phyloP scores from a whole-genome alignment of 2,113 vertebrate genomes.

The Platichthys stellatus region DNA sequence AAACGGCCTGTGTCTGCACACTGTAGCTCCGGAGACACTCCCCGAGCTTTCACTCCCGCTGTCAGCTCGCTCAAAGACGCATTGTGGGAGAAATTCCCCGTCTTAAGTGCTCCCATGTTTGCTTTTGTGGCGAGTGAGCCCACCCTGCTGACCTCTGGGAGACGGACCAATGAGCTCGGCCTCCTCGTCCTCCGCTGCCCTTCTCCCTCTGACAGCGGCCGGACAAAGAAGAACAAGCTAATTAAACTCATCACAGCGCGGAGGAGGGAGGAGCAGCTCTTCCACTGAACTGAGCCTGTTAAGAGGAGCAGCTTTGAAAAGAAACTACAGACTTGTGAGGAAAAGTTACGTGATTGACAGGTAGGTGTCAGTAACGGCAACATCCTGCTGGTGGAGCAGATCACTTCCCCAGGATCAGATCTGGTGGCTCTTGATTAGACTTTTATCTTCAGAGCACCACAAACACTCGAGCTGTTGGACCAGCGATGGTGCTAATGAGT shows the following conservation, averaged over 20 bases:
- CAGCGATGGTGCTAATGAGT: constrained; percentile 61
- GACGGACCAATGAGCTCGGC: constrained; percentile 52
- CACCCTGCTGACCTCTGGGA: constrained; percentile 63
- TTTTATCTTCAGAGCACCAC: constrained; percentile 7
- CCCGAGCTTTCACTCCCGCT: constrained; percentile 26
- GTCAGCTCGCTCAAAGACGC: constrained; percentile 51
- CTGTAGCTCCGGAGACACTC: constrained; percentile 1
- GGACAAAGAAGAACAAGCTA: constrained; percentile 68
- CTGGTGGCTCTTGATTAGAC: constrained; percentile 20
- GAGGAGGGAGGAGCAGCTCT: not conserved
- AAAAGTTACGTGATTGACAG: not conserved
- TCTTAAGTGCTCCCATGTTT: constrained; percentile 67
- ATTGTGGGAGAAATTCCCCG: constrained; percentile 66
- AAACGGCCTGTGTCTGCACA: not conserved
- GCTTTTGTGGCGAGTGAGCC: constrained; percentile 65
- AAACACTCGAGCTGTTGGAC: constrained; percentile 42
- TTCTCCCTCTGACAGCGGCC: constrained; percentile 52
- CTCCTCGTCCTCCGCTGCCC: constrained; percentile 3
- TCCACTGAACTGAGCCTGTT: not conserved
- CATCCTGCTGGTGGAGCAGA: not conserved
- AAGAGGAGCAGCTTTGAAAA: not conserved
- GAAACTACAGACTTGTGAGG: not conserved
- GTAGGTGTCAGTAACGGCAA: no score
- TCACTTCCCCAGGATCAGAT: not conserved
- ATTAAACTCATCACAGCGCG: constrained; percentile 62